Evolutionary conservation across 2,113 vertebrate species (phyloP), one percentile per base, ranked within the genome.

Genomic region (Salvator merianae): DNA sequence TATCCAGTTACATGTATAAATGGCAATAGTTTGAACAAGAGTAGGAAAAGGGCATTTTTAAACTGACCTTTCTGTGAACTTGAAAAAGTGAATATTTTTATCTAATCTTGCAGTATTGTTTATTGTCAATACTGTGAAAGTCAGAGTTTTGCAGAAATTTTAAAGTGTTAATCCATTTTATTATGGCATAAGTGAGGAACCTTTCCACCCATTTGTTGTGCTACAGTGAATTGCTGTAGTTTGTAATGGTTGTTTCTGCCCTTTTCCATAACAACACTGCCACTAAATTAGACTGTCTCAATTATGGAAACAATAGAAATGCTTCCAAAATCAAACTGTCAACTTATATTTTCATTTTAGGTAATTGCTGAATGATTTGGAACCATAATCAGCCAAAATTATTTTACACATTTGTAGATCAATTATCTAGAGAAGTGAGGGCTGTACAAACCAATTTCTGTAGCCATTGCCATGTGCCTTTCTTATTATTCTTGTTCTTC

Each of bases 291-390:
- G 95, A 95, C 97, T 95, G 95, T 95, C 96, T 95, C 97, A 97
- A 98, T 99, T 97, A 97, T 96, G 94, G 96, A 95, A 96, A 97
- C 97, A 98, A 98, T 98, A 94, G 94, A 96, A 97, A 97, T 97
- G 96, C 97, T 98, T 98, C 96, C 95, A 94, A 95, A 97, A 98
- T 96, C 97, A 97, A 96, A 90, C 94, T 96, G 97, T 97, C 95
- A 96, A 97, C 96, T 97, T 96, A 97, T 97, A 97, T 97, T 97
- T 97, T 98, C 96, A 98, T 98, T 98, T 97, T 94, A 93, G 93
- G 96, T 98, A 99, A 99, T 99, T 98, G 98, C 96, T 93, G 96
- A 95, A 97, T 97, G 97, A 96, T 98, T 99, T 97, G 96, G 95
- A 96, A 94, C 95, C 94, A 93, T 97, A 99, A 99, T 99, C 98